Conservation (phyloP, 2,113 vertebrate species). For the Alligator sinensis region DNA sequence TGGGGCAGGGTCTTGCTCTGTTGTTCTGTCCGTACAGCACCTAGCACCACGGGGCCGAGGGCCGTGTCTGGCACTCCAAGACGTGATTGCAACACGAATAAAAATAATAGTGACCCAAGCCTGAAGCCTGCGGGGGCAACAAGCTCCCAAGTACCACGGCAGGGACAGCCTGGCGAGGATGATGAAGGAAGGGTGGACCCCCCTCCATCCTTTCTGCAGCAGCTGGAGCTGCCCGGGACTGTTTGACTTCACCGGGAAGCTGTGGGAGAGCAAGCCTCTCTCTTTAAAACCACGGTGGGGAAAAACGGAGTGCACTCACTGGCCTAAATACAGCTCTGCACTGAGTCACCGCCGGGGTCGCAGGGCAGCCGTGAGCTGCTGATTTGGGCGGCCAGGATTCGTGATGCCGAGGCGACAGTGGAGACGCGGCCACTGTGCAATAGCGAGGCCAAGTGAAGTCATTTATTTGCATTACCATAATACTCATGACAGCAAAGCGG, state of each 20-base stretch:
- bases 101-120: not conserved
- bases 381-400: not conserved
- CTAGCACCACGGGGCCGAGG: not conserved
- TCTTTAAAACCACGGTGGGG: not conserved
- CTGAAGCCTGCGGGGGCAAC: not conserved
- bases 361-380: not conserved
- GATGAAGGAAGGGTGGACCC: not conserved
- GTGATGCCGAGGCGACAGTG: not conserved
- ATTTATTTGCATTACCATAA: not conserved
- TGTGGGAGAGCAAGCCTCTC: not conserved
- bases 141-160: not conserved
- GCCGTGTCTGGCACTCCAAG: not conserved
- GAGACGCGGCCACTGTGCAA: not conserved
- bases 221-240: not conserved
- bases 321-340: not conserved
- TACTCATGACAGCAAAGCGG: not conserved
- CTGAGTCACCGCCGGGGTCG: not conserved
- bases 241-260: not conserved
- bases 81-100: not conserved
- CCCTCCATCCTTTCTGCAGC: not conserved
- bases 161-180: not conserved
- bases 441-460: not conserved
- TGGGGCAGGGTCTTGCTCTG: not conserved
- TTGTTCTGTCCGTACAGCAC: not conserved
- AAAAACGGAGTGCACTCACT: not conserved